Evolutionary conservation across 2,797 vertebrate species (phyloP).

Genomic region (Alauda arvensis): DNA sequence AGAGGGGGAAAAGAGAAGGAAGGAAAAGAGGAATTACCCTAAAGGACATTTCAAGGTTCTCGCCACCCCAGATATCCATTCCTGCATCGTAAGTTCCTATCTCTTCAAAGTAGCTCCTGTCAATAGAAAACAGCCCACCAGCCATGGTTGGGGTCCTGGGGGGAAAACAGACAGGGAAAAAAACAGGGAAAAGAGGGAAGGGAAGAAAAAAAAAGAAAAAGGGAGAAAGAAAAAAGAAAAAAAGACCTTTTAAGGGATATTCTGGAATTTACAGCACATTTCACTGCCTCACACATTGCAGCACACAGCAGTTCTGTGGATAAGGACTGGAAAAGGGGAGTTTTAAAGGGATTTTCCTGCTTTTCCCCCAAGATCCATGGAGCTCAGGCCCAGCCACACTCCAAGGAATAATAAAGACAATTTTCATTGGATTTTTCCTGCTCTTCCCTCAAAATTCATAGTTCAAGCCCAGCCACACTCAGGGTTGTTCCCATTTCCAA

Average conservation of each 20-base stretch:
- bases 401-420: background rate
- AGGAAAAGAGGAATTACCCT: conserved; percentile 83
- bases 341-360: background rate
- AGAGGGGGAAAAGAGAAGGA: conserved; percentile 47
- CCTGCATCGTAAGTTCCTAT: conserved; percentile 97
- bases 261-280: conserved; percentile 59
- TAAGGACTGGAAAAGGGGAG: too few species aligned
- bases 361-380: background rate
- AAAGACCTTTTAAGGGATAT: conserved; percentile 69
- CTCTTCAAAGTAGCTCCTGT: conserved; percentile 96
- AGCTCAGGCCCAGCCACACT: background rate
- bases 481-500: too few species aligned
- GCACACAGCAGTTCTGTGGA: background rate
- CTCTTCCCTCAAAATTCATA: fast-evolving
- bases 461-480: fast-evolving
- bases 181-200: conserved; percentile 3
- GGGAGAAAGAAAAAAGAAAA: background rate
- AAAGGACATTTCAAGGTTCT: conserved; percentile 98
- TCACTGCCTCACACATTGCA: background rate
- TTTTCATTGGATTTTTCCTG: background rate
- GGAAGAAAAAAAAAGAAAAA: background rate
- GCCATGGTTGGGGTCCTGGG: conserved; percentile 97
- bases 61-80: conserved; percentile 99
- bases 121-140: conserved; percentile 95
- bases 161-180: conserved; percentile 63